Base-by-base conservation (phyloP, 2,113 vertebrate species). In the Jaculus jaculus region DNA sequence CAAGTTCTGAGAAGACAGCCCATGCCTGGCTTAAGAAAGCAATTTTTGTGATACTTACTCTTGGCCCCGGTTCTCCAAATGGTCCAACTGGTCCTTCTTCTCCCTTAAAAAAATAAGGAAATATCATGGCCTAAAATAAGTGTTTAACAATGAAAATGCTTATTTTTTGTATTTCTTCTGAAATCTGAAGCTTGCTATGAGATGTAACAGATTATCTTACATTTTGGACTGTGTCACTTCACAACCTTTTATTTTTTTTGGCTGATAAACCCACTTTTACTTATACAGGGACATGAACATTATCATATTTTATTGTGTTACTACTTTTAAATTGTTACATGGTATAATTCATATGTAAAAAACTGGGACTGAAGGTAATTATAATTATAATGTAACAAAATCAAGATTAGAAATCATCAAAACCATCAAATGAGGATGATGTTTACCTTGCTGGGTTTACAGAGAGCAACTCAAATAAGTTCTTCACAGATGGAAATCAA, bases 61-160 rank as follows among this genome's bases (percentile, higher is more conserved):
- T 98, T 89, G 98, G 98, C 87, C 99, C 99, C 0, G 97, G 74
- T 77, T 96, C 98, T 96, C 99, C 99, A 94, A 97, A 95, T 87
- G 99, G 98, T 97, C 99, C 99, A 69, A 97, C 30, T 89, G 98
- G 98, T 98, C 99, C 99, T 97, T 99, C 98, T 96, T 99, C 99
- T 91, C 99, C 99, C 99, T 99, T 97, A 79, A 97, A 96, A 96
- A 84, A 83, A 23, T 75, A 9, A 96, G n/a, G 80, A 84, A 3
- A 88, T 91, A 63, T 37, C 78, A 3, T 78, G 34, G 68, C 1
- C 39, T 89, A 72, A 96, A 84, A 60, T 65, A 73, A 60, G 4
- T 66, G 37, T 73, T 77, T 96, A 77, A 37, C 94, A 84, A 91
- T 34, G 3, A 32, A 93, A 86, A 85, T 5, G 39, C n/a, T 39